Base-by-base conservation (phyloP, 2,888 invertebrate species). In the Ophion slaviceki region DNA sequence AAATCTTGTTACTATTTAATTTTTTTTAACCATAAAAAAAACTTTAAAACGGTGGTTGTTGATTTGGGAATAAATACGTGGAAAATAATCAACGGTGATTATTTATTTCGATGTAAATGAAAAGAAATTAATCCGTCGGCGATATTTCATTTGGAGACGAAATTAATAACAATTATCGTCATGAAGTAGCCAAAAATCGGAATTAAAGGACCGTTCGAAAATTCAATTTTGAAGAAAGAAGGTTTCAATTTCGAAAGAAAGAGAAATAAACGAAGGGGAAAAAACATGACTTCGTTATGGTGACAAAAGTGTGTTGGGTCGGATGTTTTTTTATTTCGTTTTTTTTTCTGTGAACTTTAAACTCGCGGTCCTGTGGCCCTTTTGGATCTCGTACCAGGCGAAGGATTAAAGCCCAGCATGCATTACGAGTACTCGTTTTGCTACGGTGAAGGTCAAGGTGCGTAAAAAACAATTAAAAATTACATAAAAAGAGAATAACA, bases 391-490 rank as follows among this genome's bases (percentile, higher is more conserved):
- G 91, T 91, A 75, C 89, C 92, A 85, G 92, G 92, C 90, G 92
- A 93, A 89, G 92, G 92, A 91, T 92, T 94, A 89, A 91, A 93
- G 90, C 93, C 93, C 84, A 91, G 90, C 90, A 93, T 93, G 93
- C 94, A 94, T 92, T 94, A 94, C 93, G 94, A 94, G 90, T 94
- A 94, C 91, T 93, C 93, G 80, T 94, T 94, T 88, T 94, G 94
- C 92, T 92, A 94, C 91, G 92, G 92, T 86, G 92, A 90, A 89
- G 92, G 92, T 90, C 92, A 93, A 92, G 93, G 93, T 93, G 92
- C 92, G 90, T 89, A 84, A 80, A 74, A 32, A 75, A 82, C 76
- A 78, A 45, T 66, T 81, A 80, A 74, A 77, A 77, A 28, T 40
- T 24, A 40, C n/a, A 67, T 53, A 36, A 66, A 77, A 66, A 61